A percentile compares a stretch with the other conserved stretches of the same genome.
These are phyloP conservation scores for Sinotaia quadrata DNA, from an alignment of 2,888 invertebrate genomes.

Conservation along the genomic window DNA sequence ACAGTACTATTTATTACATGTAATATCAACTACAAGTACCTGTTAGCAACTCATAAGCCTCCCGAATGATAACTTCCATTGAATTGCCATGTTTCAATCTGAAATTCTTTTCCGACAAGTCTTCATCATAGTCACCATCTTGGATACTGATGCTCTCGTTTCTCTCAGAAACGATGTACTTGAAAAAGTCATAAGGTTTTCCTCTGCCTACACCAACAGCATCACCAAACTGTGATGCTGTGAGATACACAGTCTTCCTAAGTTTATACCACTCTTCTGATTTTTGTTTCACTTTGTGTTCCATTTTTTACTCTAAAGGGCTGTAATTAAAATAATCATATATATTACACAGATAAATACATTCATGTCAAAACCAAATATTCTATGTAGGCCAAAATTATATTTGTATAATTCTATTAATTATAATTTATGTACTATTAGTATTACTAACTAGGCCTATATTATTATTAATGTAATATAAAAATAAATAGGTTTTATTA, in stretches of 20 bases:
- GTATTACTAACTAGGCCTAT: too few relatives aligned
- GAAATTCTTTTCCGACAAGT: not conserved
- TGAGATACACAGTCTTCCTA: slow-evolving; percentile 45
- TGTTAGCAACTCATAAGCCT: slow-evolving; percentile 57
- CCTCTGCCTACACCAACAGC: slow-evolving; percentile 58
- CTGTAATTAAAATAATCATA: too few relatives aligned
- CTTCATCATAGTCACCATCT: too few relatives aligned
- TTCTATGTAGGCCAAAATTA: too few relatives aligned
- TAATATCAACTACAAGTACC: slow-evolving; percentile 31
- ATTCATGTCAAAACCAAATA: too few relatives aligned
- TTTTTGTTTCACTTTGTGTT: slow-evolving; percentile 51
- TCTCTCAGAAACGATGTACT: slow-evolving; percentile 37
- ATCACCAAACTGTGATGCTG: slow-evolving; percentile 59
- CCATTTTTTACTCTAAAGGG: slow-evolving; percentile 45
- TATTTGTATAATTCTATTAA: too few relatives aligned
- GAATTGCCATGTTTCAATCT: slow-evolving; percentile 44
- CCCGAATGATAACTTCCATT: slow-evolving; percentile 50
- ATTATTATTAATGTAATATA: too few relatives aligned
- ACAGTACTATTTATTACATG: too few relatives aligned
- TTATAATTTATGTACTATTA: too few relatives aligned
- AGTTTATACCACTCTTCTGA: slow-evolving; percentile 52
- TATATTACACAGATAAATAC: too few relatives aligned
- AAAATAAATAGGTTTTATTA: too few relatives aligned
- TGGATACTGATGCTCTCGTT: slow-evolving; percentile 21
- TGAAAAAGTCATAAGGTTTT: slow-evolving; percentile 54